A percentile compares a stretch with the other conserved stretches of the same genome.
Evolutionary conservation across 2,113 vertebrate species (phyloP).

Genomic region (Chaetodon auriga): DNA sequence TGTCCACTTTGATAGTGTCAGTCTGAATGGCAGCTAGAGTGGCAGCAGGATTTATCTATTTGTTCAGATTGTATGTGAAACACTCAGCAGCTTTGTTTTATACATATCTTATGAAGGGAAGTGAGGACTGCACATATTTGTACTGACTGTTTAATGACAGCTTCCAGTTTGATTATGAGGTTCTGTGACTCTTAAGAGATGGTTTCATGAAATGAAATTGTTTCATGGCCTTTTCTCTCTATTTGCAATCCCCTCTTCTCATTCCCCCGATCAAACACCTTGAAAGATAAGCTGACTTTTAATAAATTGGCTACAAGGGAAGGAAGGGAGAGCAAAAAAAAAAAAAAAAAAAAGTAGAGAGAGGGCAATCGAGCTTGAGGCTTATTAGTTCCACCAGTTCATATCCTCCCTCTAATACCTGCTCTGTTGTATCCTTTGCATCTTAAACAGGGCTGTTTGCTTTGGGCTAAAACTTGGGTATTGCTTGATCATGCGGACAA

Average conservation of each 20-base stretch:
- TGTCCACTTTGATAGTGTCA: constrained; percentile 17
- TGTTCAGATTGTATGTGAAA: constrained; percentile 3
- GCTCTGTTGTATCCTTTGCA: constrained; percentile 69
- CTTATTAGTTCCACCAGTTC: constrained; percentile 84
- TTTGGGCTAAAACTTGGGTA: constrained; percentile 57
- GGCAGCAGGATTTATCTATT: constrained; percentile 33
- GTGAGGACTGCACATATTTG: not conserved
- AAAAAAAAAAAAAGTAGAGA: constrained; percentile 18
- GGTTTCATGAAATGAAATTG: constrained; percentile 15
- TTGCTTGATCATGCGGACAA: constrained; percentile 60
- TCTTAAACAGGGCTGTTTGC: constrained; percentile 77
- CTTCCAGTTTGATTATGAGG: constrained; percentile 26
- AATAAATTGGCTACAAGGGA: constrained; percentile 70
- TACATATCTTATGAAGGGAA: not conserved
- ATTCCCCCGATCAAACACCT: constrained; percentile 69
- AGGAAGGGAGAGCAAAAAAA: constrained; percentile 38
- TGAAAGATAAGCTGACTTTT: constrained; percentile 75
- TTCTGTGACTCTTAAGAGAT: constrained; percentile 33
- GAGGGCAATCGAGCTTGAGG: constrained; percentile 63
- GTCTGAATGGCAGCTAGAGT: constrained; percentile 4
- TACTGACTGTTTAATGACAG: constrained; percentile 30
- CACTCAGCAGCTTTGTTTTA: not conserved
- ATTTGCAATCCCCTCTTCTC: constrained; percentile 36
- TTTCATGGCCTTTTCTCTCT: constrained; percentile 33
- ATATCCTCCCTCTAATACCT: constrained; percentile 79